These are phyloP conservation scores for Rhinoderma darwinii DNA, from an alignment of 2,113 vertebrate genomes.

Conservation along the genomic window DNA sequence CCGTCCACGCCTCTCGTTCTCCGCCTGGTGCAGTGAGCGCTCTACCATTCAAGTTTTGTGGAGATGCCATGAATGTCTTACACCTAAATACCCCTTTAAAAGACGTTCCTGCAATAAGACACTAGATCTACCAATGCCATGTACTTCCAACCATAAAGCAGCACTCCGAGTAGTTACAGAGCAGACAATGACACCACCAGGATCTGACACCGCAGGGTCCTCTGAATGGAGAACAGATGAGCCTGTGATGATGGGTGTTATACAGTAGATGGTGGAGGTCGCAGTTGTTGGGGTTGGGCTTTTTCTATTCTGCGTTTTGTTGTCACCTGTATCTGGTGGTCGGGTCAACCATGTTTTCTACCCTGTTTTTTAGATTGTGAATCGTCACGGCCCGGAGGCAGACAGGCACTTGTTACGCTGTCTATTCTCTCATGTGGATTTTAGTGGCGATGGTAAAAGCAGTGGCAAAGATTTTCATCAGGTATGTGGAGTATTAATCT, in stretches of 20 bases:
- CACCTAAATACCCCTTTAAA: no score
- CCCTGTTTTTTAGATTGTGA: slow-evolving; percentile 86
- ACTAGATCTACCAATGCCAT: no score
- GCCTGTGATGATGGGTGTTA: not conserved
- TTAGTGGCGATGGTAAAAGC: slow-evolving; percentile 99
- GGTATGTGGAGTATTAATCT: slow-evolving; percentile 77
- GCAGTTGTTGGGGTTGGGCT: not conserved
- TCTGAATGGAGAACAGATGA: slow-evolving; percentile 15
- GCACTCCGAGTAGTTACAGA: no score
- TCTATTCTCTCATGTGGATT: slow-evolving; percentile 99
- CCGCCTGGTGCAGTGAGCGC: no score
- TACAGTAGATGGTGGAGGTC: not conserved
- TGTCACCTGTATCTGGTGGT: not conserved
- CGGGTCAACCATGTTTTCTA: not conserved
- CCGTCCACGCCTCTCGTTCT: no score
- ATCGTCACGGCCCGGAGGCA: slow-evolving; percentile 99
- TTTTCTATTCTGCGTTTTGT: not conserved
- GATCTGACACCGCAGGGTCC: no score
- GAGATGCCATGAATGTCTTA: no score
- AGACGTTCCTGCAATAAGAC: no score
- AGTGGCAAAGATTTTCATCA: slow-evolving; percentile 99
- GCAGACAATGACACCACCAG: no score
- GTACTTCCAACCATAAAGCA: no score
- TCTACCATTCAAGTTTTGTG: no score
- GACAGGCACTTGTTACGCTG: slow-evolving; percentile 99